Percentiles rank a stretch among this genome's conserved stretches.
Evolutionary conservation across 2,113 vertebrate genomes (phyloP).

Genomic region (Hippocampus barbouri): DNA sequence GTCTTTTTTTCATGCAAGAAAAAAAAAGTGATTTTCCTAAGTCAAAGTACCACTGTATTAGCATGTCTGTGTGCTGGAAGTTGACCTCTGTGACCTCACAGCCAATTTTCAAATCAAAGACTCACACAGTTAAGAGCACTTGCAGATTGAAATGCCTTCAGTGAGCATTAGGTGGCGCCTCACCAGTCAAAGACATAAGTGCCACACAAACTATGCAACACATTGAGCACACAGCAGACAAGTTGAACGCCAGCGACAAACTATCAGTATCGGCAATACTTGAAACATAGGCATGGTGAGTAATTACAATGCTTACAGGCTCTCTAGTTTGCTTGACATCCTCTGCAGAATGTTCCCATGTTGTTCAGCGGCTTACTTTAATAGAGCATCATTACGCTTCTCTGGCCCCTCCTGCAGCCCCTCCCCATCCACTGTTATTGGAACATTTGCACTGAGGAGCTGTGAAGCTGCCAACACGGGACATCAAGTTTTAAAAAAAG

Average conservation of each 20-base stretch:
- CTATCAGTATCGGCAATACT: conserved; percentile 80
- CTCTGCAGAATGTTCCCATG: background rate
- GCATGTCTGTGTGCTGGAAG: background rate
- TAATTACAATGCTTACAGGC: background rate
- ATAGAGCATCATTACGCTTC: background rate
- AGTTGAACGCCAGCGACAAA: conserved; percentile 79
- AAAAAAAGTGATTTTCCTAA: background rate
- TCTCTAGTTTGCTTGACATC: background rate
- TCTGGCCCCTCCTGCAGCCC: background rate
- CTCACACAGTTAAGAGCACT: conserved; percentile 78
- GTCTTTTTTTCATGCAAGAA: background rate
- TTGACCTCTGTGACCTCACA: conserved; percentile 24
- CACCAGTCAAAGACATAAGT: conserved; percentile 75
- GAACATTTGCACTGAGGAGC: conserved; percentile 97
- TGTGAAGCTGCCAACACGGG: conserved; percentile 81
- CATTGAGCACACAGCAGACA: conserved; percentile 74
- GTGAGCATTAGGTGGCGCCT: conserved; percentile 75
- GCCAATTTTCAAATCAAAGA: conserved; percentile 52
- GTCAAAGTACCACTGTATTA: background rate
- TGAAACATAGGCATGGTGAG: conserved; percentile 77
- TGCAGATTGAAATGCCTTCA: conserved; percentile 85
- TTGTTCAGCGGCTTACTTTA: background rate
- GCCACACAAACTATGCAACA: conserved; percentile 97
- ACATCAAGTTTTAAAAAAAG: conserved; percentile 39
- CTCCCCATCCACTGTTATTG: conserved; percentile 31